Evolutionary conservation across 2,113 vertebrate species (phyloP), one percentile per base, ranked within the genome.

Genomic region (Amphiprion ocellaris): DNA sequence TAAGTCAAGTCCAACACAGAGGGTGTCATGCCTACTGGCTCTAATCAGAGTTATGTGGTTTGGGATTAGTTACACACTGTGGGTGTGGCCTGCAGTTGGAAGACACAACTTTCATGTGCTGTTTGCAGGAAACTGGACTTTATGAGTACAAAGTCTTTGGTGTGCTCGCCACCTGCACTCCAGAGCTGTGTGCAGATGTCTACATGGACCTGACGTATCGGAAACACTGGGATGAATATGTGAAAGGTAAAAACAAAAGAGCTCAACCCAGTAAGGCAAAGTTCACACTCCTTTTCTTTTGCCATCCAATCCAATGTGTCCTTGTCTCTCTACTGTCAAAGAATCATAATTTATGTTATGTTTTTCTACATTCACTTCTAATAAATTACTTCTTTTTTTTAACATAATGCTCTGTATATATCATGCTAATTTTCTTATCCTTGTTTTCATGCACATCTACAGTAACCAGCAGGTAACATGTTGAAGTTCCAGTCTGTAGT

Each of bases 191-290:
- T 16, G 94, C 74, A 1, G 96, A 97, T 5, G 96, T 99, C 68
- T 99, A 97, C 87, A 97, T 98, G 97, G 97, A 99, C 87, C 78
- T 99, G 89, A 69, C 75, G 16, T 99, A 96, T 84, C 95, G 98
- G 54, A 97, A 96, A 78, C 63, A 94, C 2, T 99, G 98, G 98
- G 97, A 99, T 78, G 63, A 81, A 21, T 96, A 97, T 61, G 95
- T 96, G 53, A 96, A 96, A 96, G 97, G 97, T 99, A 80, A 77
- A 24, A 47, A 28, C 0, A 66, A 6, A 7, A 30, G 17, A n/a
- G 11, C 19, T 2, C 12, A 24, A 26, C 50, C 0, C 12, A 50
- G n/a, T 4, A 23, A 64, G 14, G 10, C 8, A 9, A 50, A 10
- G 15, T 61, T 69, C 9, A 0, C 21, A 0, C 8, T 56, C 12